Percentiles rank a stretch among this genome's conserved stretches.
These are phyloP conservation scores for Amazona vittata DNA, from an alignment of 2,113 vertebrate genomes.

Conservation along the genomic window DNA sequence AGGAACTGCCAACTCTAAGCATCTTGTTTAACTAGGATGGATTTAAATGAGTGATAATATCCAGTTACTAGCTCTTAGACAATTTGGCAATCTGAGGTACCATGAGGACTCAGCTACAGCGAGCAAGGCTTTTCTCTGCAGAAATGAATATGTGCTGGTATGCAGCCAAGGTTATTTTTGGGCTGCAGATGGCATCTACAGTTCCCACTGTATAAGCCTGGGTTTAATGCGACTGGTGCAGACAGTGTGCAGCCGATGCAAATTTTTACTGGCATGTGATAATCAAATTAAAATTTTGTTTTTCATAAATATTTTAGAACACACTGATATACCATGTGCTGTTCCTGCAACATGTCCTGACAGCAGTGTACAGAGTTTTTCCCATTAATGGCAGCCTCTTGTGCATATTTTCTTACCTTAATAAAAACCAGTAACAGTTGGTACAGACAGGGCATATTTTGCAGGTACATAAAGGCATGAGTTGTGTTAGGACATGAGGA, in stretches of 20 bases:
- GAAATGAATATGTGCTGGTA: conserved; percentile 30
- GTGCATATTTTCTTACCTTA: background rate
- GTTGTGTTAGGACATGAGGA: background rate
- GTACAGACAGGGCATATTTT: background rate
- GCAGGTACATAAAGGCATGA: background rate
- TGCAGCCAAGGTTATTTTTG: conserved; percentile 52
- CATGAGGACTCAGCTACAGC: conserved; percentile 17
- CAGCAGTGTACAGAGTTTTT: background rate
- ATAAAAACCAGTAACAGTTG: background rate
- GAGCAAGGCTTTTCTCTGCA: background rate
- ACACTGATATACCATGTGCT: background rate
- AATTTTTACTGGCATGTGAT: background rate
- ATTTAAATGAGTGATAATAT: conserved; percentile 31
- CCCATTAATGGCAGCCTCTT: background rate
- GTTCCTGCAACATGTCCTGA: background rate
- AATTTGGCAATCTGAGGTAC: conserved; percentile 35
- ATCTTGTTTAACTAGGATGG: conserved; percentile 1
- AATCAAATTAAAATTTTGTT: conserved; percentile 18
- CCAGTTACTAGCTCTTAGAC: conserved; percentile 44
- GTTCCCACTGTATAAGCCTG: background rate
- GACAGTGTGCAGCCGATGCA: background rate
- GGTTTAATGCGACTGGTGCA: background rate
- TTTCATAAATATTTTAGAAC: background rate
- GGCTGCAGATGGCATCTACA: conserved; percentile 45
- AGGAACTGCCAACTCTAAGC: background rate